A percentile compares a stretch with the other conserved stretches of the same genome.
Conservation (phyloP, 2,113 vertebrate species). For the Myrmophylax atrothorax region DNA sequence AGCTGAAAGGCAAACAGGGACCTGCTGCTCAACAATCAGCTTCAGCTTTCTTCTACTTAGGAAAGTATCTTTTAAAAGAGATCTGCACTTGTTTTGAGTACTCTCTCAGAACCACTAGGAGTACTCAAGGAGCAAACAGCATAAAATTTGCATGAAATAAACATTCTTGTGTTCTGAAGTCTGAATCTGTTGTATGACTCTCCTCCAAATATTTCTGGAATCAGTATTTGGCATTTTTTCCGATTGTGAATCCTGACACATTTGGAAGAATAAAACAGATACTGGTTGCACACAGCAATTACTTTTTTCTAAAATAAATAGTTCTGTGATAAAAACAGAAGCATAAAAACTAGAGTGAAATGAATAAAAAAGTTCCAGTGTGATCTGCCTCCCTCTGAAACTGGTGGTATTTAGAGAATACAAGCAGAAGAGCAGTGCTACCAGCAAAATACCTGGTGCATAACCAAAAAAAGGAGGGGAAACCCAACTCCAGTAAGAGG, state of each 20-base stretch:
- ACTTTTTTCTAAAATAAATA: conserved; percentile 5
- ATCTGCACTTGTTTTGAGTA: not conserved
- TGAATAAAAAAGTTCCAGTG: not conserved
- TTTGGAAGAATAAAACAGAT: not conserved
- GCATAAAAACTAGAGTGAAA: not conserved
- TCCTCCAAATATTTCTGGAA: conserved; percentile 35
- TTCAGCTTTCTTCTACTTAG: not conserved
- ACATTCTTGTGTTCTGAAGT: not conserved
- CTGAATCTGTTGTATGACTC: not conserved
- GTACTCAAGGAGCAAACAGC: not conserved
- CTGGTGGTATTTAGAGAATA: not conserved
- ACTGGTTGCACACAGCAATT: not conserved
- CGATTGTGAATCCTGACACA: conserved; percentile 9
- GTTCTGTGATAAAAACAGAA: not conserved
- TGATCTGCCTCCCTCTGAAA: not conserved
- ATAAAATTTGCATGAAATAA: conserved; percentile 16
- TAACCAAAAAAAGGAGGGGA: not conserved
- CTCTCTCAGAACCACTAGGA: not conserved
- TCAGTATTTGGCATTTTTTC: not conserved
- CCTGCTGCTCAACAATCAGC: not conserved
- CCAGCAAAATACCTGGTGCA: not conserved
- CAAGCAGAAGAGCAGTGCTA: not conserved
- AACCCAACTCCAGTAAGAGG: not conserved
- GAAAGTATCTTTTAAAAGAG: not conserved
- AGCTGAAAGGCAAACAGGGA: not conserved